Evolutionary conservation across 2,888 invertebrate species (phyloP).

Genomic region (Netelia virgata): DNA sequence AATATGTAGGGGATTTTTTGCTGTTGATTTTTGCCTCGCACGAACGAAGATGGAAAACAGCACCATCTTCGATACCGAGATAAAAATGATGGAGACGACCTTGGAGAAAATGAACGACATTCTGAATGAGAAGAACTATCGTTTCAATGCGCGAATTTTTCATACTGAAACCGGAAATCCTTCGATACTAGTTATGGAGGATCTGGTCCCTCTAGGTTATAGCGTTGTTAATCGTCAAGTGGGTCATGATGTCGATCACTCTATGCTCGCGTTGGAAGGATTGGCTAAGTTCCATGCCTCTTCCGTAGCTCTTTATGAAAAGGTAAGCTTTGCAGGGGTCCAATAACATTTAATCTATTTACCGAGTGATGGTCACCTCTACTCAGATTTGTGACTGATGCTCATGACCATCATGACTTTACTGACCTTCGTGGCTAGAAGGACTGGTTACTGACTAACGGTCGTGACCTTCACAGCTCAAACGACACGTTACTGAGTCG

Average conservation of each 20-base stretch:
- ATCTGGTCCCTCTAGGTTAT: constrained; percentile 86
- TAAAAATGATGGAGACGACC: constrained; percentile 79
- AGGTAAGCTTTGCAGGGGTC: constrained; percentile 83
- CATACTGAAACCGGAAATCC: constrained; percentile 80
- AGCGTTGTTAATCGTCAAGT: constrained; percentile 85
- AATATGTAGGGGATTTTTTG: too few relatives aligned
- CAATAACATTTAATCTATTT: not conserved
- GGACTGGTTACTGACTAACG: not conserved
- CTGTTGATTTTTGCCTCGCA: not conserved
- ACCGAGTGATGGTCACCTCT: not conserved
- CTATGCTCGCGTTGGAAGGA: constrained; percentile 85
- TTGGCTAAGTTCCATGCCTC: constrained; percentile 87
- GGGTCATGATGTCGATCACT: constrained; percentile 86
- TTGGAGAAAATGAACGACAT: constrained; percentile 79
- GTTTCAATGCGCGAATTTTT: constrained; percentile 78
- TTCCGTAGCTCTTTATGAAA: constrained; percentile 86
- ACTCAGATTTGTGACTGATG: not conserved
- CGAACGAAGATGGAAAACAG: constrained; percentile 72
- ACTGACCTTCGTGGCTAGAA: not conserved
- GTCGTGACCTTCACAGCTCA: not conserved
- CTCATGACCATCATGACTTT: not conserved
- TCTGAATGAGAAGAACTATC: constrained; percentile 66
- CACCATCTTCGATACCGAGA: constrained; percentile 77
- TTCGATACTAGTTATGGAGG: constrained; percentile 85
- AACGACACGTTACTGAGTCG: not conserved